Evolutionary conservation across 2,113 vertebrate species (phyloP), one percentile per base, ranked within the genome.

Genomic region (Geococcyx californianus): DNA sequence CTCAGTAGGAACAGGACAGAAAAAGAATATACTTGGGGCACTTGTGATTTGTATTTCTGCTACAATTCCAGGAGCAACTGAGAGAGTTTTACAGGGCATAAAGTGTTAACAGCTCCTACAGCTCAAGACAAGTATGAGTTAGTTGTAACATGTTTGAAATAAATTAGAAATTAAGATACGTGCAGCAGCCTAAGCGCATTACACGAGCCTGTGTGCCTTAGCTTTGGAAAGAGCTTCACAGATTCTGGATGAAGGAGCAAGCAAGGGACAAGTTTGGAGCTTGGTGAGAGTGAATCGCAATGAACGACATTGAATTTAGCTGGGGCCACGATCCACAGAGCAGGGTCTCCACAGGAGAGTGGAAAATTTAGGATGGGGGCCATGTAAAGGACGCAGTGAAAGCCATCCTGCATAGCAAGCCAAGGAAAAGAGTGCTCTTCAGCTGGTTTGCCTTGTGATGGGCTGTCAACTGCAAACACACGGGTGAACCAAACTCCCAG

Each of bases 131-230:
- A 73, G 45, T 33, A 47, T 0, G 0, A 33, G 34, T 81, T 42
- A 77, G 83, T 76, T 60, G 29, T 67, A 94, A 89, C 68, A 84
- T 3, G 56, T 83, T 80, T 63, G 47, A 86, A 89, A 90, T 47
- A 62, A 91, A 84, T 67, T 54, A 75, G 47, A 79, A 89, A 68
- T 58, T 84, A 73, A 19, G 38, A 44, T 79, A 74, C 44, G 79
- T 77, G 52, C n/a, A 80, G 49, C 59, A 86, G 45, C 63, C 49
- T n/a, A 44, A 76, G 68, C 21, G 24, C 47, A 15, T 93, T 84
- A 54, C 93, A 78, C 80, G 67, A 81, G 52, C 34, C 54, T 36
- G 28, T 0, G 0, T n/a, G 16, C 58, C 77, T 80, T 21, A 67
- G 55, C 64, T 90, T 63, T 86, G 76, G 60, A 47, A 86, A 75